Evolutionary conservation across 2,113 vertebrate genomes (phyloP).

Genomic region (Caranx melampygus): DNA sequence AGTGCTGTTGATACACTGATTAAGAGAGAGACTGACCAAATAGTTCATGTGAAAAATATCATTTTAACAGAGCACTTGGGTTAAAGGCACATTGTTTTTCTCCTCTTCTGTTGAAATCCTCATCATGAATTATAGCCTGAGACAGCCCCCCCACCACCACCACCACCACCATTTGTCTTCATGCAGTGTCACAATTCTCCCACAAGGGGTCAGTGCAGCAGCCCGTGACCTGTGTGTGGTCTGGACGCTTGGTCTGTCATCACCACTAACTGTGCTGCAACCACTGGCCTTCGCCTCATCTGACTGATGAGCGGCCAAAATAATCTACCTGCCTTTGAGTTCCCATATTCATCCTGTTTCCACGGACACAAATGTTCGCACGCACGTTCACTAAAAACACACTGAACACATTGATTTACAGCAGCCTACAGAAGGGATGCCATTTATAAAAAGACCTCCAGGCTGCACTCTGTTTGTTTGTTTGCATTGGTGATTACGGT

Average conservation of each 20-base stretch:
- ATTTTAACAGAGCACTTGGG: too few relatives aligned
- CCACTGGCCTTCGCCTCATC: constrained; percentile 33
- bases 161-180: neutral
- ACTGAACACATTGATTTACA: constrained; percentile 77
- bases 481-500: constrained; percentile 80
- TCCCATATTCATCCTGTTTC: constrained; percentile 38
- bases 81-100: too few relatives aligned
- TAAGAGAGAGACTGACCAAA: too few relatives aligned
- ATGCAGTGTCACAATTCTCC: constrained; percentile 30
- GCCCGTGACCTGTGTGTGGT: constrained; percentile 66
- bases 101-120: neutral
- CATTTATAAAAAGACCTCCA: constrained; percentile 77
- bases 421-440: constrained; percentile 65
- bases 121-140: neutral
- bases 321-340: constrained; percentile 73
- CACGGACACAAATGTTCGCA: neutral
- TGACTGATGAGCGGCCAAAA: constrained; percentile 74
- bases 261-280: constrained; percentile 45
- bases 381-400: constrained; percentile 49
- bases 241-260: constrained; percentile 60
- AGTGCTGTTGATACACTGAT: too few relatives aligned
- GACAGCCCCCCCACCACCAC: too few relatives aligned
- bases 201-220: constrained; percentile 74
- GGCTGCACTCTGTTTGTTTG: constrained; percentile 73
- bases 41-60: too few relatives aligned